phyloP scores from a whole-genome alignment of 2,888 invertebrate genomes.

The Nymphalis polychloros region DNA sequence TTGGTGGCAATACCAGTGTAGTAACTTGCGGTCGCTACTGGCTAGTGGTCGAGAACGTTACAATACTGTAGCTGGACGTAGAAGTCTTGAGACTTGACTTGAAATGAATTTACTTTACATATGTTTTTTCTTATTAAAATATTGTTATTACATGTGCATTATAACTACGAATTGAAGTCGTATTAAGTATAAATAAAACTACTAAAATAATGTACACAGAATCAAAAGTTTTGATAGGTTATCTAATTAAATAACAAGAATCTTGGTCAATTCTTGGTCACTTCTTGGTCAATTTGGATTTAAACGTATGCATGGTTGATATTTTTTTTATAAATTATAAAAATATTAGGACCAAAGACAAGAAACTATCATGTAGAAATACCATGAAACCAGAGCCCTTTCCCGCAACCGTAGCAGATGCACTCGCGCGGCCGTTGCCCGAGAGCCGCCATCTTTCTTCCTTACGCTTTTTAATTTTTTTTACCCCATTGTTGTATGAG shows the following conservation, averaged over 20 bases:
- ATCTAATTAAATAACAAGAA: too few species aligned
- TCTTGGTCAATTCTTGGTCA: too few species aligned
- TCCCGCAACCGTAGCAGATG: slow-evolving; percentile 64
- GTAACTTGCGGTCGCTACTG: slow-evolving; percentile 49
- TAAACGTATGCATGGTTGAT: not conserved
- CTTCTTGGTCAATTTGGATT: too few species aligned
- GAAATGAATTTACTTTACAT: not conserved
- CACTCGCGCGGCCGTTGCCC: slow-evolving; percentile 63
- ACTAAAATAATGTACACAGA: too few species aligned
- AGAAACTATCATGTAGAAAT: slow-evolving; percentile 46
- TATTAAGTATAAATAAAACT: too few species aligned
- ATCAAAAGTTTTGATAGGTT: too few species aligned
- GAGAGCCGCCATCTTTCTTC: slow-evolving; percentile 51
- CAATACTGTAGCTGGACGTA: slow-evolving; percentile 18
- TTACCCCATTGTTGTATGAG: slow-evolving; percentile 20
- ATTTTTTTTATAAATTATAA: slow-evolving; percentile 26
- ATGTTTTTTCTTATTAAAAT: not conserved
- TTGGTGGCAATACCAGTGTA: slow-evolving; percentile 37
- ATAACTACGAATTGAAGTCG: too few species aligned
- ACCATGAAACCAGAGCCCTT: slow-evolving; percentile 59
- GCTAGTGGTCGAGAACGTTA: slow-evolving; percentile 43
- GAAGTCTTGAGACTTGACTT: slow-evolving; percentile 53
- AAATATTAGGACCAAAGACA: slow-evolving; percentile 55
- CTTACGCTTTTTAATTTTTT: slow-evolving; percentile 39
- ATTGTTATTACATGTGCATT: not conserved